Conservation (phyloP, 1,140 invertebrate species). For the Brachionus sp. region DNA sequence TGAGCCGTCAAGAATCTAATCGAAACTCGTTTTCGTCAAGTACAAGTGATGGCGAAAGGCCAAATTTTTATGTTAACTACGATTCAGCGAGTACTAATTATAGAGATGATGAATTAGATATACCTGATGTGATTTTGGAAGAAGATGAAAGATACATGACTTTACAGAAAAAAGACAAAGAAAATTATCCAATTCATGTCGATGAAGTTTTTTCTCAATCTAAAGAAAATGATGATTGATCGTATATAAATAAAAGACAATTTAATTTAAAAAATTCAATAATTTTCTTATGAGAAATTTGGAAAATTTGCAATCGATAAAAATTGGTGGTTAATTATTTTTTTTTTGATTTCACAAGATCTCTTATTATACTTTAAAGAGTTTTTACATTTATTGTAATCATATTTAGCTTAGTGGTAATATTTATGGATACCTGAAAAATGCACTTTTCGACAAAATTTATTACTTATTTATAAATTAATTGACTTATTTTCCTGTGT, state of each 20-base stretch:
- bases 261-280: too few species aligned
- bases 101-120: slow-evolving; percentile 7
- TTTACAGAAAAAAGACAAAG: background rate
- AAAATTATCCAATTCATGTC: background rate
- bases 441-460: too few species aligned
- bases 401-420: too few species aligned
- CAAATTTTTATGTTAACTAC: background rate
- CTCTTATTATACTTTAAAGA: too few species aligned
- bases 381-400: too few species aligned
- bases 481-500: too few species aligned
- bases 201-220: background rate
- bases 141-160: slow-evolving; percentile 18
- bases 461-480: too few species aligned
- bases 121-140: slow-evolving; percentile 21
- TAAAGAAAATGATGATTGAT: background rate
- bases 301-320: too few species aligned
- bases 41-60: background rate
- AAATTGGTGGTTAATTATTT: too few species aligned
- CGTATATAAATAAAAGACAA: background rate
- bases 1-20: background rate
- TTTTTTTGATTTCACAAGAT: too few species aligned
- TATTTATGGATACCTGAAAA: too few species aligned
- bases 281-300: too few species aligned
- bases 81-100: background rate
- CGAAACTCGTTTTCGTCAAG: background rate